Base-by-base conservation (phyloP, 2,888 invertebrate genomes). In the Gerris lacustris region DNA sequence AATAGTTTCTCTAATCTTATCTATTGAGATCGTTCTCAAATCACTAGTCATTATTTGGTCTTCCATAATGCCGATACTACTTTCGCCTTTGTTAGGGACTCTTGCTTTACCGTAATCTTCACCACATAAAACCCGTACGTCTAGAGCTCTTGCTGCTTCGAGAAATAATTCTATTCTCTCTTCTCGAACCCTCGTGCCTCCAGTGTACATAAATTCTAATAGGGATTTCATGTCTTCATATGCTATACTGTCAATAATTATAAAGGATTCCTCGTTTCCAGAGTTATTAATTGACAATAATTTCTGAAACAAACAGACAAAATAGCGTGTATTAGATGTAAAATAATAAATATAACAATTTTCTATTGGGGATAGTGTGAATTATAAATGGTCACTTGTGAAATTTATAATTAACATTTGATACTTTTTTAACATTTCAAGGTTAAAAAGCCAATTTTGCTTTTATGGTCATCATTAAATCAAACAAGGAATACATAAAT, bases 201-300 rank as follows among this genome's bases (percentile, higher is more conserved):
- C 89, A 63, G 86, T 87, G 78, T 89, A 89, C 73, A 88, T 84
- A 77, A 88, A 88, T 76, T 86, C 86, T 63, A 89, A 82, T 7
- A 88, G 83, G 15, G 85, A 83, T 0, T 86, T 83, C 81, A 89
- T 84, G 73, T 85, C 86, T 71, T 84, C 84, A 70, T 83, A 81
- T 75, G 85, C 84, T 72, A 87, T 83, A 76, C 88, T 88, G 44
- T 88, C 87, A 69, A 89, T 81, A 73, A 88, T 86, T 68, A 88
- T 83, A 67, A 85, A 84, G 63, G 86, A 84, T n/a, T 86, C 85
- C 67, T 85, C 83, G 68, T 73, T 73, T 71, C 73, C 73, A 5
- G 77, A 76, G 67, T 77, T 75, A 9, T 75, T 55, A 11, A 15
- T 55, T 55, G 55, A 55, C 15, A 55, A 15, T 55, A 73, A 68